phyloP scores from a whole-genome alignment of 2,113 vertebrate genomes.

The Madoqua kirkii region DNA sequence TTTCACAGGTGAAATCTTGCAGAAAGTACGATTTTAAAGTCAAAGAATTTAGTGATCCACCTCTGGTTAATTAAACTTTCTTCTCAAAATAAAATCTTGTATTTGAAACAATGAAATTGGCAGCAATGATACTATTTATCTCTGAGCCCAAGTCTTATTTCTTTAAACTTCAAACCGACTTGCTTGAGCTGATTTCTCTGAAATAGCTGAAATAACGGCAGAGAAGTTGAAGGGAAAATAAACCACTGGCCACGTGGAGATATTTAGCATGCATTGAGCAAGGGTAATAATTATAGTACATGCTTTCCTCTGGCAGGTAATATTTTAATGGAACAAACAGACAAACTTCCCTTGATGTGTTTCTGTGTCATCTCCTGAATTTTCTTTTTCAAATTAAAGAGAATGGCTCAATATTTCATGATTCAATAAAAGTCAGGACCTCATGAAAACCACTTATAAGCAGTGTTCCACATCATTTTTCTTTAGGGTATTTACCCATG shows the following conservation, averaged over 20 bases:
- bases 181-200: background rate
- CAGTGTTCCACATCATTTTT: too few species aligned
- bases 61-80: conserved; percentile 63
- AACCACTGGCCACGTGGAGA: background rate
- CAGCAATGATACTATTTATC: conserved; percentile 28
- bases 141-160: background rate
- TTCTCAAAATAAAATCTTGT: conserved; percentile 54
- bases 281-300: background rate
- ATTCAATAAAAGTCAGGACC: background rate
- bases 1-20: conserved; percentile 73
- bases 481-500: background rate
- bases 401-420: background rate
- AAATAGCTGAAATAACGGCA: background rate
- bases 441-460: background rate
- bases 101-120: conserved; percentile 15
- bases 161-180: background rate
- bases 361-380: background rate
- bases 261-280: background rate
- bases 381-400: background rate
- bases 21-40: conserved; percentile 62
- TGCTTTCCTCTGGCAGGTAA: background rate
- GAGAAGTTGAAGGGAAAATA: background rate
- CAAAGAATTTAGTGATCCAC: conserved; percentile 46
- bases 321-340: background rate
- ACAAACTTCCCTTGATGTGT: background rate